Percentiles rank a stretch among this genome's conserved stretches.
phyloP scores from a whole-genome alignment of 2,888 invertebrate species.

The Phaedon cochleariae region DNA sequence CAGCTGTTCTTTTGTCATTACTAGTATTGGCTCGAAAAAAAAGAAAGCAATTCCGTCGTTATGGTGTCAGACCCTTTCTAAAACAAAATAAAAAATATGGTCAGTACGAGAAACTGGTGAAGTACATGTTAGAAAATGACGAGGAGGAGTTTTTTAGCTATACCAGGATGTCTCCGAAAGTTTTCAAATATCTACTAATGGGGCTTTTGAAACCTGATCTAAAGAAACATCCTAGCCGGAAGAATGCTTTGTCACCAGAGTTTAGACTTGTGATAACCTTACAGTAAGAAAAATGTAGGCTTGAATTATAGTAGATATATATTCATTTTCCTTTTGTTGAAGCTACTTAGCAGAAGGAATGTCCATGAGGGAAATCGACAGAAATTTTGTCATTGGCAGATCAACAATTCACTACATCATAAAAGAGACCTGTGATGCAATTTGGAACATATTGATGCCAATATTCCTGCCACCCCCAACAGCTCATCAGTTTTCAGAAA shows the following conservation, averaged over 20 bases:
- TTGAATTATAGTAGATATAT: not conserved
- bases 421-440: not conserved
- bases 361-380: not conserved
- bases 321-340: not conserved
- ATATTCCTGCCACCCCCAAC: slow-evolving; percentile 7
- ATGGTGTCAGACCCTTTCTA: slow-evolving; percentile 1
- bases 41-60: too few species aligned
- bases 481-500: not conserved
- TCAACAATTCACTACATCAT: not conserved
- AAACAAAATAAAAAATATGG: not conserved
- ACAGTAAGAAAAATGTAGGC: not conserved
- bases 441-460: slow-evolving; percentile 3
- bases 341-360: slow-evolving; percentile 4
- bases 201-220: not conserved
- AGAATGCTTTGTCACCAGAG: not conserved
- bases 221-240: not conserved
- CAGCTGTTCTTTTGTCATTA: too few species aligned
- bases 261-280: not conserved
- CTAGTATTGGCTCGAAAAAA: too few species aligned
- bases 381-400: slow-evolving; percentile 7
- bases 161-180: slow-evolving; percentile 1
- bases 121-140: not conserved
- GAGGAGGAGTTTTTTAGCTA: not conserved
- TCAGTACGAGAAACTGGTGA: not conserved
- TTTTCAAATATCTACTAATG: not conserved